A percentile compares a stretch with the other conserved stretches of the same genome.
phyloP scores from a whole-genome alignment of 2,113 vertebrate species.

The Malurus melanocephalus region DNA sequence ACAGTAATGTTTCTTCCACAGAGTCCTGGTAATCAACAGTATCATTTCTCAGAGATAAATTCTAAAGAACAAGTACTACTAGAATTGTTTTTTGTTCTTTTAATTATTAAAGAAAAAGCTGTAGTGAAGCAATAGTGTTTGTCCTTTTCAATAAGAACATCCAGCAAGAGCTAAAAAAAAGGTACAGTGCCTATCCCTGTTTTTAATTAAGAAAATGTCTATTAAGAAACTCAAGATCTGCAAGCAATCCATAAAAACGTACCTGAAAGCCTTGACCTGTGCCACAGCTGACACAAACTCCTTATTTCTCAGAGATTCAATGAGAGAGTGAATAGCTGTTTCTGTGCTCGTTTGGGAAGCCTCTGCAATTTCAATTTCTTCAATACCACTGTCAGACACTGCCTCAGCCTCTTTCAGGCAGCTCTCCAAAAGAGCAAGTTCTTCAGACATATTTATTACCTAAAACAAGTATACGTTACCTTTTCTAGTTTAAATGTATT shows the following conservation, averaged over 20 bases:
- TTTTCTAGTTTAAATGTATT: neutral
- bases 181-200: neutral
- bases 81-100: neutral
- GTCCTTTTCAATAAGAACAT: neutral
- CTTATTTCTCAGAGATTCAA: constrained; percentile 87
- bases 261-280: constrained; percentile 95
- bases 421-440: constrained; percentile 86
- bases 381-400: constrained; percentile 73
- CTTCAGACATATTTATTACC: constrained; percentile 98
- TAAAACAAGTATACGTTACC: constrained; percentile 49
- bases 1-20: neutral
- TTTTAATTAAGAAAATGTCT: neutral
- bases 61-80: neutral
- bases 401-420: constrained; percentile 89
- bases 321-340: constrained; percentile 92
- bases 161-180: neutral
- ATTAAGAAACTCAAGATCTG: neutral
- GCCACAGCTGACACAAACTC: constrained; percentile 88
- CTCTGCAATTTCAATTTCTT: constrained; percentile 83
- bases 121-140: neutral
- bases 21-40: neutral
- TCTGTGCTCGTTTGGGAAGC: constrained; percentile 88
- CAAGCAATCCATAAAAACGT: neutral
- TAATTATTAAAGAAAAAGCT: neutral
- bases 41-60: neutral